Base-by-base conservation (phyloP, 2,888 invertebrate genomes). In the Atherix ibis region DNA sequence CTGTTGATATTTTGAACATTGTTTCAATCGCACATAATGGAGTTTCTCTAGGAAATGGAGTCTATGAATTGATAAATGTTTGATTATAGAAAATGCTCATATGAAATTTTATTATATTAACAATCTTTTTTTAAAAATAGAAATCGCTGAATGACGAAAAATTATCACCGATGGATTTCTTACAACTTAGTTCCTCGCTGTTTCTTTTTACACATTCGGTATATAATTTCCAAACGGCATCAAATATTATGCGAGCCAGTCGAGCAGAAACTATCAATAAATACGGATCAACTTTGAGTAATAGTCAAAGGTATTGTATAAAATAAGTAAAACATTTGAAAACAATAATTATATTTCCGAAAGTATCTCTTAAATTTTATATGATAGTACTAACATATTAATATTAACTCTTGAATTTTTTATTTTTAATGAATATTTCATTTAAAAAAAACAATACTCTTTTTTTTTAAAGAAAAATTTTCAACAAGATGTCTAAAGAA, bases 151-250 rank as follows among this genome's bases (percentile, higher is more conserved):
- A 58, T 40, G 52, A 47, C 13, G 57, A 56, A 15, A 32, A 46
- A 16, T 43, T 57, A n/a, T 39, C 46, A 6, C 2, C 40, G 9
- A 33, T 57, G 34, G 56, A 57, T 18, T 8, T 41, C 0, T 15
- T 50, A 2, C 57, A 58, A 40, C 32, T 58, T 4, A 51, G 53
- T 3, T 48, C 52, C 8, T 58, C 57, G 2, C 38, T 58, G 27
- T 48, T 51, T 9, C 32, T 58, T 3, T 52, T 58, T 35, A 58
- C 58, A 1, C 53, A 58, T 43, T 56, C 57, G 13, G 46, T 51
- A 2, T 48, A 41, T 36, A 59, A 59, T 36, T 58, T 58, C 24
- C 50, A 49, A 22, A 43, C 54, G 19, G 58, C 58, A 2, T 51
- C 53, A 9, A 48, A 43, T 15, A 52, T 58, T 14, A 47, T 54